These are phyloP conservation scores for Delphinapterus leucas DNA, from an alignment of 2,113 vertebrate genomes.

Conservation along the genomic window DNA sequence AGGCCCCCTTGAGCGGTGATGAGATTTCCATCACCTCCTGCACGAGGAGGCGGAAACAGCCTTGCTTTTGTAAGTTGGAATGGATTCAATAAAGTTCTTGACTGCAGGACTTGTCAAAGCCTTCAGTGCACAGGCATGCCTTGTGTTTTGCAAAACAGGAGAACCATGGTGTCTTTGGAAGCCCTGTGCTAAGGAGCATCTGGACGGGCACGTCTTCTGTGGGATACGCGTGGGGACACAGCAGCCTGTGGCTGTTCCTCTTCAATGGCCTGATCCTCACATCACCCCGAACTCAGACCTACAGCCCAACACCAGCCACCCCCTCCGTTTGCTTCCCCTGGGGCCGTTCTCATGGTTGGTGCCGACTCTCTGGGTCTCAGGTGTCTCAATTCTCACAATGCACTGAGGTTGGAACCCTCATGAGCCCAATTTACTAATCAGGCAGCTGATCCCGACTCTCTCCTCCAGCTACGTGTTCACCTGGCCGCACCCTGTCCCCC, in stretches of 20 bases:
- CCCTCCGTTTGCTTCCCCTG: too few relatives aligned
- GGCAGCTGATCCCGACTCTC: background rate
- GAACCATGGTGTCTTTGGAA: background rate
- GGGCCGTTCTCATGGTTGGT: background rate
- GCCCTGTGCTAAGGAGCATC: background rate
- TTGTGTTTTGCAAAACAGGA: background rate
- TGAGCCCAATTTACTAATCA: background rate
- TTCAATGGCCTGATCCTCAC: background rate
- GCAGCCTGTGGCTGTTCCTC: background rate
- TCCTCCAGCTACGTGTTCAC: fast-evolving
- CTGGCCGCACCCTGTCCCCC: background rate
- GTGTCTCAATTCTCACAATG: fast-evolving
- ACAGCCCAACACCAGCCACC: too few relatives aligned
- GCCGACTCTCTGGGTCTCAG: background rate
- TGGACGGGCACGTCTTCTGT: too few relatives aligned
- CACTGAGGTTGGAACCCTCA: fast-evolving
- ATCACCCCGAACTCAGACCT: background rate
- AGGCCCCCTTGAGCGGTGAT: fast-evolving
- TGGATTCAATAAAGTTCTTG: background rate
- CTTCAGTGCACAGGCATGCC: fast-evolving
- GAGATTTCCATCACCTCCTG: background rate
- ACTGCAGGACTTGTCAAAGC: background rate
- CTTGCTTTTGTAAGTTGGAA: background rate
- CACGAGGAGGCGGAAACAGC: background rate
- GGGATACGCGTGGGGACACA: too few relatives aligned